A percentile compares a stretch with the other conserved stretches of the same genome.
phyloP scores from a whole-genome alignment of 64 coral and sea anemone genomes.

The Actinia tenebrosa region DNA sequence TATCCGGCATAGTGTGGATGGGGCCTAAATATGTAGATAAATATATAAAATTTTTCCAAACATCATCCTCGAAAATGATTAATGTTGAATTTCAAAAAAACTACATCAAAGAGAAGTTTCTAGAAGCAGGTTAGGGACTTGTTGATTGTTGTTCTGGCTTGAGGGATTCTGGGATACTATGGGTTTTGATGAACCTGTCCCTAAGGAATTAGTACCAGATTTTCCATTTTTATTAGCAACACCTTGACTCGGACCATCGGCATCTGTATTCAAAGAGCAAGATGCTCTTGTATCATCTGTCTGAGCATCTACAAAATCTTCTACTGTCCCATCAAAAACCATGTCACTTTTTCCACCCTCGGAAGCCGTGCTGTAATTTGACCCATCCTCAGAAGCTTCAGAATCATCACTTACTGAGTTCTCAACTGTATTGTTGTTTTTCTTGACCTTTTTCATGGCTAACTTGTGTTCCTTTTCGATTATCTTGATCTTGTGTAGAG shows the following conservation, averaged over 20 bases:
- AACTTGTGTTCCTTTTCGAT: conserved; percentile 33
- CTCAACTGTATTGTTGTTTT: conserved; percentile 6
- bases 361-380: conserved; percentile 28
- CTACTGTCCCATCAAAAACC: background rate
- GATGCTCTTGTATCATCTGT: background rate
- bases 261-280: background rate
- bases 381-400: background rate
- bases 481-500: conserved; percentile 71
- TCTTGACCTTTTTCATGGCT: conserved; percentile 27
- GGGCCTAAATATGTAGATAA: no score
- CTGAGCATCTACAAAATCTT: background rate
- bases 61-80: no score
- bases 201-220: background rate
- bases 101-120: background rate
- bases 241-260: background rate
- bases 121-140: conserved; percentile 8
- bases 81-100: no score
- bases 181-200: background rate
- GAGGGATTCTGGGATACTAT: conserved; percentile 4
- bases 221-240: background rate
- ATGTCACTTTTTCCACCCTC: background rate
- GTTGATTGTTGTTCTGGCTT: background rate
- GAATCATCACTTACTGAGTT: background rate
- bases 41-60: no score
- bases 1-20: no score